Base-by-base conservation (phyloP, 2,888 invertebrate species). In the Macrosiphum euphorbiae region DNA sequence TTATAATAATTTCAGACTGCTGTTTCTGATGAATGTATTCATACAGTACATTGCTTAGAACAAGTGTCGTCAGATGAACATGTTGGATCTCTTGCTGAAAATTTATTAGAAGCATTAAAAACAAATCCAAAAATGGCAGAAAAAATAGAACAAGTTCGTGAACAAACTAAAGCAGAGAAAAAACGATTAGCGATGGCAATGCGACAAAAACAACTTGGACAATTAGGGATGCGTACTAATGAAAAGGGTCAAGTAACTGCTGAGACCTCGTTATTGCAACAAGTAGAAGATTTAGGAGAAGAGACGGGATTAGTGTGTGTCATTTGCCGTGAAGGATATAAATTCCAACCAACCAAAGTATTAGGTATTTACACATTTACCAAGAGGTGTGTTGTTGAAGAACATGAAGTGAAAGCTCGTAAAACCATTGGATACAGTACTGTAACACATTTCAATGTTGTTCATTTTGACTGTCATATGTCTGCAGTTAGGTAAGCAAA, bases 121-220 rank as follows among this genome's bases (percentile, higher is more conserved):
- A 98, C 98, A 0, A 98, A 98, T 96, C 97, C 97, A 91, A 97
- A 97, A 94, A 98, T 98, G 16, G 98, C 98, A 0, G 97, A 97
- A 94, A 97, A 98, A 95, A 99, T 99, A 95, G 99, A 99, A 95
- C 98, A 98, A 96, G 99, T 99, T 0, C 97, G 99, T 0, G 98
- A 98, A 95, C 98, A 99, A 95, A 99, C 99, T 0, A 97, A 98
- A 95, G 97, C 98, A 95, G 99, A 99, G 96, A 99, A 99, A 97
- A 99, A 99, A 96, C 97, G 99, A 0, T 96, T 99, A 92, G 99
- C 99, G 0, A 99, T 99, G 99, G 99, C 99, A 0, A 99, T 99
- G 96, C 97, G 99, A 90, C 98, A 99, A 96, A 98, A 99, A 95
- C 99, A 99, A 95, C 96, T 99, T 47, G 98, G 98, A 94, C 99